Base-by-base conservation (phyloP, 2,888 invertebrate genomes). In the Phyllotreta striolata region DNA sequence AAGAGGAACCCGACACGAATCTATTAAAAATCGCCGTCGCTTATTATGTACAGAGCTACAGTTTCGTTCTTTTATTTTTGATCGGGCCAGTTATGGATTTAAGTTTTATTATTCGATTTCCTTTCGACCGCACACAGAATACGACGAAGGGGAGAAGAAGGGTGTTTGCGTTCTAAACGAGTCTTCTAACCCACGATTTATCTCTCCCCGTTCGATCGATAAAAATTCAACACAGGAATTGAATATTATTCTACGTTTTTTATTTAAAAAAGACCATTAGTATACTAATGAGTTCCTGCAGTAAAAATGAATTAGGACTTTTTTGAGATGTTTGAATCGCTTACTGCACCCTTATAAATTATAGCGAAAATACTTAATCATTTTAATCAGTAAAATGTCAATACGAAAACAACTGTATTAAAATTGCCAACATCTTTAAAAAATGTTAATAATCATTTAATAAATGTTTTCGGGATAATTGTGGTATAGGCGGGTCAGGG, bases 11-110 rank as follows among this genome's bases (percentile, higher is more conserved):
- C 70, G 70, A 73, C 74, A 66, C 69, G 74, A 73, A 77, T 76
- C 76, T 77, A 77, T 78, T 77, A 78, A 77, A 77, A 78, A 78
- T 77, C 72, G 69, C 73, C 74, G 71, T 74, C 74, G 69, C 72
- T 70, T 74, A 24, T 24, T 24, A 69, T 66, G 62, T 59, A 72
- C 75, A 73, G 72, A 71, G 71, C 73, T 73, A 68, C 64, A 66
- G 68, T 72, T 72, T 71, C 70, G 64, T 63, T 70, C 71, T 70
- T 73, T 74, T 73, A 74, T 72, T 74, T 74, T 69, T 70, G 72
- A 76, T 75, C 74, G 71, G 70, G 74, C 76, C 72, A 76, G 74
- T 76, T 76, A 76, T 76, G 74, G 75, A 76, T 73, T 73, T 65
- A 37, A 46, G 64, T 65, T 69, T 71, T 70, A 64, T 66, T 71